A percentile compares a stretch with the other conserved stretches of the same genome.
Conservation (phyloP, 2,797 vertebrate species). For the Bradypodion pumilum region DNA sequence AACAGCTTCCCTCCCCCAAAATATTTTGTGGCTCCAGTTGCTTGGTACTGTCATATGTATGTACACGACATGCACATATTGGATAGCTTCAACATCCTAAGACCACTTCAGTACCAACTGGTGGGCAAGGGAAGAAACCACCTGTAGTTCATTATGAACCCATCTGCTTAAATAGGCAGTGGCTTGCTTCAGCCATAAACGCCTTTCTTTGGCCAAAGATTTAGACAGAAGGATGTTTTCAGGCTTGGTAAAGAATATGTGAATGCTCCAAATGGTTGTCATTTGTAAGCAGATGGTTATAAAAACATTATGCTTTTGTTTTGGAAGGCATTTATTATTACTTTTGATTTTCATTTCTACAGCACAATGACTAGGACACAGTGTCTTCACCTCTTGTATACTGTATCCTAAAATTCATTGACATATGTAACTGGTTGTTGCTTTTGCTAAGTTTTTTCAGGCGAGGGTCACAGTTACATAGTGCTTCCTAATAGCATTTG, state of each 20-base stretch:
- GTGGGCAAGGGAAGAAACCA: not conserved
- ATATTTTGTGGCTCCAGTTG: not conserved
- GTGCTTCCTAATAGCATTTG: not conserved
- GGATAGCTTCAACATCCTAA: not conserved
- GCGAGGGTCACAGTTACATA: not conserved
- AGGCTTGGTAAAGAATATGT: not conserved
- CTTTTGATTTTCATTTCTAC: not conserved
- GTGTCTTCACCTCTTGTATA: not conserved
- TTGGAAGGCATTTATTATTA: not conserved
- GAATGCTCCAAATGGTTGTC: not conserved
- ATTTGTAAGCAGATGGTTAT: not conserved
- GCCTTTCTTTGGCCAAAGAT: not conserved
- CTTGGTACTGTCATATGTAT: constrained; percentile 1
- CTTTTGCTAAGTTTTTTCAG: not conserved
- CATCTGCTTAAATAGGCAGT: not conserved
- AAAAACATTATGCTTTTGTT: not conserved
- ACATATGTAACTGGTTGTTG: not conserved
- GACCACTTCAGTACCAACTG: constrained; percentile 12
- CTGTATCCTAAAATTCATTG: not conserved
- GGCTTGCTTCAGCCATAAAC: not conserved
- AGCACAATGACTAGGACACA: not conserved
- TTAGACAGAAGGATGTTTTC: not conserved
- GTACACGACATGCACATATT: not conserved
- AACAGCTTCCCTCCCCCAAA: constrained; percentile 31
- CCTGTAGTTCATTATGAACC: not conserved